Base-by-base conservation (phyloP, 2,888 invertebrate species). In the Sarcophaga variegata region DNA sequence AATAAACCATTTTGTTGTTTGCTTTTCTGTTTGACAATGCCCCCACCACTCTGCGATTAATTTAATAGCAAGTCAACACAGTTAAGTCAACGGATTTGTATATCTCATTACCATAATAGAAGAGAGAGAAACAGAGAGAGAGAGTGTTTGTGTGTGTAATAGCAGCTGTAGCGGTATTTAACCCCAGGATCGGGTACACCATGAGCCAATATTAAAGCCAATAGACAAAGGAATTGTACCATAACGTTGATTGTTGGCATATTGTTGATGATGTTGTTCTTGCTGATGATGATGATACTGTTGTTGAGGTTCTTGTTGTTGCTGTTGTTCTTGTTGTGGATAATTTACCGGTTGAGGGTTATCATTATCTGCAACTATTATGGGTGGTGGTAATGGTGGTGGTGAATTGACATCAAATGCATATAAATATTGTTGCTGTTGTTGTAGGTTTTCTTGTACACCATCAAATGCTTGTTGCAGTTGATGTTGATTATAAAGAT, bases 151-250 rank as follows among this genome's bases (percentile, higher is more conserved):
- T 8, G 10, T 8, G 37, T 37, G 8, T 37, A 37, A 37, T 37
- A 37, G 37, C 37, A 37, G 37, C 10, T 37, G 37, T 37, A 37
- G 37, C n/a, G 20, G 37, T 64, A 71, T 79, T 85, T 89, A 91
- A 84, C 91, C 91, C 91, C 91, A 91, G 67, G 90, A 90, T 78
- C 91, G 91, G 45, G 89, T 88, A 12, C 90, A 91, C 67, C 89
- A 89, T 82, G 91, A 88, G 80, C 91, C 90, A 77, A 88, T 89
- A 81, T 89, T 81, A 89, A 86, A 81, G 14, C 89, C 90, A 88
- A 89, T 77, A 47, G 85, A 71, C 63, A 84, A 67, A 47, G 83
- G 84, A 60, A 90, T 54, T 54, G 54, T 76, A 87, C 87, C 47
- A 83, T 88, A 75, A 87, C 66, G 64, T 37, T 75, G 69, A 54